These are phyloP conservation scores for Drosophila monieri DNA, from an alignment of 2,888 invertebrate species.

Conservation along the genomic window DNA sequence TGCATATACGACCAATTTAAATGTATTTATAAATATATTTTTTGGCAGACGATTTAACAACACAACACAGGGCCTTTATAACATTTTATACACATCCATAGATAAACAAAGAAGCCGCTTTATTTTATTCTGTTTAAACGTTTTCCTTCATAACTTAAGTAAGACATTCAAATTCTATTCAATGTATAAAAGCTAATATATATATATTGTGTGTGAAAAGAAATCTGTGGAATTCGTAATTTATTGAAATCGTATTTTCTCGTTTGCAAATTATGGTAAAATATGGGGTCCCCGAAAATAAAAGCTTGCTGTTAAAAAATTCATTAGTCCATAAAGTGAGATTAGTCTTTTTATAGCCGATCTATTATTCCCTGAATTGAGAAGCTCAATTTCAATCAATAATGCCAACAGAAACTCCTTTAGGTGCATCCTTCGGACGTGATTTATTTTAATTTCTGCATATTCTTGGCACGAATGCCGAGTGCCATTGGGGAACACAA, in stretches of 20 bases:
- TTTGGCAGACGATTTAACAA: neutral
- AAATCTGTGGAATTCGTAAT: neutral
- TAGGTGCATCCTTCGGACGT: slow-evolving; percentile 42
- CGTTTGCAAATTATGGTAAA: neutral
- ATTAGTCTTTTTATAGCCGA: too few species aligned
- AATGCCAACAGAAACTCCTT: slow-evolving; percentile 15
- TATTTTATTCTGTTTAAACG: neutral
- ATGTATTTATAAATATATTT: slow-evolving; percentile 6
- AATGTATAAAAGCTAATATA: slow-evolving; percentile 1
- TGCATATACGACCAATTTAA: slow-evolving; percentile 18
- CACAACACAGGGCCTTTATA: neutral
- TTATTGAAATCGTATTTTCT: too few species aligned
- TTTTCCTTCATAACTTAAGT: neutral
- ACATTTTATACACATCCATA: slow-evolving; percentile 1
- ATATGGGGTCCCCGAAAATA: neutral
- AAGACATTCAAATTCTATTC: slow-evolving; percentile 1
- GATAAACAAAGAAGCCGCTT: neutral
- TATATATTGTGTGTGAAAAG: slow-evolving; percentile 1
- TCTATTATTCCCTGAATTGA: slow-evolving; percentile 11
- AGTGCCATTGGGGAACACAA: slow-evolving; percentile 31
- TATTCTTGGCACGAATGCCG: slow-evolving; percentile 50
- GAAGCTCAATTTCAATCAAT: slow-evolving; percentile 17
- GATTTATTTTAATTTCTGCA: slow-evolving; percentile 48
- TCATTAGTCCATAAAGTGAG: neutral
- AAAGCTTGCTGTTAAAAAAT: neutral